These are phyloP conservation scores for Azorinus chamasolen DNA, from an alignment of 2,888 invertebrate species.

Conservation along the genomic window DNA sequence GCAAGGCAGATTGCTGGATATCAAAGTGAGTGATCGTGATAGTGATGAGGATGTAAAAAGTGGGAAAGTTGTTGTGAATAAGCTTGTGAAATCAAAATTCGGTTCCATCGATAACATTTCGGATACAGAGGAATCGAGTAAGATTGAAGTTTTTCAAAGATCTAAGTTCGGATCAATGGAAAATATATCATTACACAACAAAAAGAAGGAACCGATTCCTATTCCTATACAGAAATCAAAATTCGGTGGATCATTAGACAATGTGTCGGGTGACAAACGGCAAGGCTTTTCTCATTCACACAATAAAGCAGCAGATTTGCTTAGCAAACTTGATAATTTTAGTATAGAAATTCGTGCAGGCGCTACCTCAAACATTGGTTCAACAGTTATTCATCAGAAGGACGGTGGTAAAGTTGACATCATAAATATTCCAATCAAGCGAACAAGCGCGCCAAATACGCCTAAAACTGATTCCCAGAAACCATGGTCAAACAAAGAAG, in stretches of 20 bases:
- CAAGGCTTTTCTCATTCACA: background rate
- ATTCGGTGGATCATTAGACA: conserved; percentile 35
- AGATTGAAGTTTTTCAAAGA: conserved; percentile 12
- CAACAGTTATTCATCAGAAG: conserved; percentile 49
- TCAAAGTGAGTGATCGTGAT: too few relatives aligned
- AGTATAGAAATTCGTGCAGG: conserved; percentile 42
- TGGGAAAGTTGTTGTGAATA: too few relatives aligned
- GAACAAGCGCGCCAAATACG: conserved; percentile 1
- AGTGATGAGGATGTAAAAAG: background rate
- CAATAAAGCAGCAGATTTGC: background rate
- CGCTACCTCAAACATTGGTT: conserved; percentile 39
- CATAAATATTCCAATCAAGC: conserved; percentile 21
- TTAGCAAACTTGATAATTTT: conserved; percentile 47
- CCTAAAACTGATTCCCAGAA: too few relatives aligned
- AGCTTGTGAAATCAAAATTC: conserved; percentile 28
- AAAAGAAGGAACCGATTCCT: conserved; percentile 42
- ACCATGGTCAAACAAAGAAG: conserved; percentile 11
- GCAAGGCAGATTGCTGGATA: background rate
- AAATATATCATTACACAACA: conserved; percentile 41
- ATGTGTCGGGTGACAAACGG: background rate
- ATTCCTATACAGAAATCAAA: conserved; percentile 38
- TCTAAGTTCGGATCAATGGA: conserved; percentile 64
- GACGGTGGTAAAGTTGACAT: conserved; percentile 38
- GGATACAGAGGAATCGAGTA: background rate
- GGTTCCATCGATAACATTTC: conserved; percentile 44